Evolutionary conservation across 2,797 vertebrate species (phyloP), one percentile per base, ranked within the genome.

Genomic region (Smutsia temminckii): DNA sequence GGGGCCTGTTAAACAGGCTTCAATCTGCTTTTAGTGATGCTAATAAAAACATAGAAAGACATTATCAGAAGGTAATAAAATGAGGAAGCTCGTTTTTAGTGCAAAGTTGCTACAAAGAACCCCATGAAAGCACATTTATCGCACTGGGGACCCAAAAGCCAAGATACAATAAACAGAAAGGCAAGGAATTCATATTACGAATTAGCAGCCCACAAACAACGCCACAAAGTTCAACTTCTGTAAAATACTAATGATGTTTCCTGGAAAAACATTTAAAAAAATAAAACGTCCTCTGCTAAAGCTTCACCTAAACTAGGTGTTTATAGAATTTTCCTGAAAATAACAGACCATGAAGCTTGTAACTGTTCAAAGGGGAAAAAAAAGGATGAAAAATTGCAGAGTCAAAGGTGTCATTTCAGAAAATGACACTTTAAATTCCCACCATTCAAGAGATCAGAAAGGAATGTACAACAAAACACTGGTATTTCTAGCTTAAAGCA

Each of bases 111-210:
- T 8, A 69, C 95, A 90, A 69, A 97, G 94, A 97, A 97, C 69
- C 93, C 95, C 77, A 53, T 66, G 93, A 95, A 92, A 94, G 93
- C 94, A 64, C 94, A 96, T 94, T 96, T 96, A 75, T 96, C 78
- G 85, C 86, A 89, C 92, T 77, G 61, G 97, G 71, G 68, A 91
- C 97, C 96, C 93, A 49, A 96, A 97, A 95, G 96, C 89, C 97
- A 71, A 96, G 97, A 96, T 40, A 95, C 96, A 96, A 97, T 97
- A 97, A 98, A 97, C 95, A 97, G 89, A 92, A 97, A 93, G 96
- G 93, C 78, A 81, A 86, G 79, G 96, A 89, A 93, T 75, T 92
- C 92, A 69, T 92, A 85, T 97, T 96, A 97, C 96, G 79, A 53
- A 90, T 83, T 57, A 96, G 93, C 81, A 98, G 93, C 93, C 85